phyloP scores from a whole-genome alignment of 2,797 vertebrate genomes.

The Anisognathus igniventris region DNA sequence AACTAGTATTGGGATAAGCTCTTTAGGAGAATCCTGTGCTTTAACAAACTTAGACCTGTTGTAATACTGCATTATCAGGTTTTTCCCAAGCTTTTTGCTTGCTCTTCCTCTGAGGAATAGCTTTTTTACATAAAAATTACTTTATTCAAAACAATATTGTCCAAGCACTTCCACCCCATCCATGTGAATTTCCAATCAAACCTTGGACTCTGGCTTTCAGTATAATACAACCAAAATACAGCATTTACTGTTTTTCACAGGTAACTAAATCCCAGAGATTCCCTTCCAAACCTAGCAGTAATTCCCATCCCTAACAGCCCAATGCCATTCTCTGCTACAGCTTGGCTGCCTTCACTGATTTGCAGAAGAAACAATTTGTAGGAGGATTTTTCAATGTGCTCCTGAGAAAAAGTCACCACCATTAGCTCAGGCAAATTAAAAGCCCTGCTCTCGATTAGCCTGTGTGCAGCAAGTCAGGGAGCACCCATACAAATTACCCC shows the following conservation, averaged over 20 bases:
- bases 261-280: background rate
- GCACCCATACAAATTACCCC: background rate
- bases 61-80: background rate
- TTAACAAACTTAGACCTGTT: background rate
- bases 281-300: background rate
- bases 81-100: background rate
- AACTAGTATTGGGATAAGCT: background rate
- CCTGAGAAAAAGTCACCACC: background rate
- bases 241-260: background rate
- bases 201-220: background rate
- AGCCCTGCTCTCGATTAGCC: background rate
- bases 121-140: background rate
- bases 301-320: background rate
- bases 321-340: background rate
- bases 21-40: background rate
- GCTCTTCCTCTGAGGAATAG: background rate
- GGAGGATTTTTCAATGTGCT: background rate
- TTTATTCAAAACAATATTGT: background rate
- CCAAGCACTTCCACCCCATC: background rate
- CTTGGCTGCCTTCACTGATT: background rate
- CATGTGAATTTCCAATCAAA: background rate
- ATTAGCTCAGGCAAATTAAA: background rate
- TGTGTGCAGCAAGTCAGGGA: background rate
- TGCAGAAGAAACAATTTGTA: background rate
- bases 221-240: background rate